Base-by-base conservation (phyloP, 2,797 vertebrate genomes). In the Odontamblyopus rebecca region DNA sequence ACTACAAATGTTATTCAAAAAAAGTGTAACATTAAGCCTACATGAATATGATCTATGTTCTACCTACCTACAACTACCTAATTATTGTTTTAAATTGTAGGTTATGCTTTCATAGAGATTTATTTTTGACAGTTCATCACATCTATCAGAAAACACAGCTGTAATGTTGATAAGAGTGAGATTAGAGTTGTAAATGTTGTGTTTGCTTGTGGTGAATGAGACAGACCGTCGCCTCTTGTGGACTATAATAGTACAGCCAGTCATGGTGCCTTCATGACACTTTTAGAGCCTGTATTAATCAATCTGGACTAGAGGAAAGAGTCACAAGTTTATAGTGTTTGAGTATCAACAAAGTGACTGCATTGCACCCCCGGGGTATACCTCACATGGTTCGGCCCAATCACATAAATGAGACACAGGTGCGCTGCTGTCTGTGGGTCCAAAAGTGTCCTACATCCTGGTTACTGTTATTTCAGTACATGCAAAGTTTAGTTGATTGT, bases 211-310 rank as follows among this genome's bases (percentile, higher is more conserved):
- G 69, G 86, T 86, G 74, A 78, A 85, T 84, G 83, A 89, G 92
- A 89, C 90, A 85, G 84, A 82, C 84, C 82, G 91, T 87, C 90
- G 86, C 89, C 86, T 85, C 71, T 66, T 74, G 77, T 27, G 30
- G 4, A 57, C 72, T 68, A 63, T 61, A 9, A 50, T 53, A 26
- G 64, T 69, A 67, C 41, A 69, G 50, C 68, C 78, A 76, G 79
- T 80, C 76, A 74, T 62, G 78, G 75, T 87, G 80, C 70, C 82
- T 26, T 4, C 11, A 13, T 89, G 86, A 89, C 89, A 83, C 80
- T 80, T 94, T 90, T 92, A 92, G 86, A 89, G 89, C 85, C 78
- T 32, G n/a, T 77, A 91, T 92, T 79, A 92, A 91, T 93, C 89
- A 91, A 70, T 71, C 68, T 32, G 38, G 66, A 74, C 68, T 32